Evolutionary conservation across 1,140 invertebrate genomes (phyloP).

Genomic region (Protaetia brevitarsis): DNA sequence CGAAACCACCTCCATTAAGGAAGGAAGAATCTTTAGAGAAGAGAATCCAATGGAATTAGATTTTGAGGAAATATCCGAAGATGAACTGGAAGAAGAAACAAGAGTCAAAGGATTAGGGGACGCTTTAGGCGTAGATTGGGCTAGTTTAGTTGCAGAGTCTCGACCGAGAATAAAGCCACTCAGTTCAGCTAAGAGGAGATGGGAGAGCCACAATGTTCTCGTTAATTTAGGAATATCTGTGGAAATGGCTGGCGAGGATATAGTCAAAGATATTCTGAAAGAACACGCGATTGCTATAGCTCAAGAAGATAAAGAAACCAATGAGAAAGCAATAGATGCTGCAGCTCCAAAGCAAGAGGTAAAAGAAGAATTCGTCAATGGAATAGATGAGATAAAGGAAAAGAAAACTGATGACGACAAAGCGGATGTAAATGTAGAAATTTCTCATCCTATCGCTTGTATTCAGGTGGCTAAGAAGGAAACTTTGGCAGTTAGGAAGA

Average conservation of each 20-base stretch:
- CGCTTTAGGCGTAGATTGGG: constrained; percentile 89
- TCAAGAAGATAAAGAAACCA: constrained; percentile 33
- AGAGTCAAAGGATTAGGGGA: constrained; percentile 73
- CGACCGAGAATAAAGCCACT: constrained; percentile 50
- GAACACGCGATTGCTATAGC: constrained; percentile 46
- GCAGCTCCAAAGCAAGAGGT: constrained; percentile 27
- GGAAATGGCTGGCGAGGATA: constrained; percentile 63
- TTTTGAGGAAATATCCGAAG: constrained; percentile 87
- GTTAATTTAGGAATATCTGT: constrained; percentile 69
- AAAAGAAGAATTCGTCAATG: constrained; percentile 28
- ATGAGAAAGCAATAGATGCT: constrained; percentile 28
- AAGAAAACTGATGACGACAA: constrained; percentile 33
- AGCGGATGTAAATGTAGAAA: constrained; percentile 26
- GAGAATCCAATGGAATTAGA: constrained; percentile 70
- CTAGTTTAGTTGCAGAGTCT: constrained; percentile 75
- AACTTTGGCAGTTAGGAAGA: constrained; percentile 45
- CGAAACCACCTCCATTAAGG: constrained; percentile 38
- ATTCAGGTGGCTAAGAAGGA: constrained; percentile 57
- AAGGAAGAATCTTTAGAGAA: constrained; percentile 48
- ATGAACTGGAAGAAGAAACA: constrained; percentile 77
- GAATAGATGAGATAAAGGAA: constrained; percentile 31
- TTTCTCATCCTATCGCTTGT: constrained; percentile 57
- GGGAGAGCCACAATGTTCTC: constrained; percentile 70
- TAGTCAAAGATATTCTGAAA: constrained; percentile 59
- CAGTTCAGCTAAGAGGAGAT: constrained; percentile 64